Conservation (phyloP, 1,140 invertebrate genomes). For the Pseudobourletiella spinata region DNA sequence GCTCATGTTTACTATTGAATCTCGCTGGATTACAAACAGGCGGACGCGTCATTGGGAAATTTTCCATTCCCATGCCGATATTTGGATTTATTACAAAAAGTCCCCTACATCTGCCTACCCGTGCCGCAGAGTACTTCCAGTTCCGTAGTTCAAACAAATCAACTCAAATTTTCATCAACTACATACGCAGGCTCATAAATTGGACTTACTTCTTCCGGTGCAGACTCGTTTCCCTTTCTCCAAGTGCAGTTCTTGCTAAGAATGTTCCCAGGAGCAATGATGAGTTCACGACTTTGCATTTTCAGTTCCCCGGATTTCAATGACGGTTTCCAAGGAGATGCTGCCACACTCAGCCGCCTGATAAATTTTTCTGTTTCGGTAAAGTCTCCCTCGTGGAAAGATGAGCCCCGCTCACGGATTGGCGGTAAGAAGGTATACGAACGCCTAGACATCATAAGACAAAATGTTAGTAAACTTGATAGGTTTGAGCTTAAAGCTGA, state of each 20-base stretch:
- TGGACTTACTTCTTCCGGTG: conserved; percentile 22
- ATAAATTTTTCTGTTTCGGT: background rate
- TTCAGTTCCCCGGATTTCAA: background rate
- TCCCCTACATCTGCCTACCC: no score
- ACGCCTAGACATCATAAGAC: background rate
- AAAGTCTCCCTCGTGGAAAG: background rate
- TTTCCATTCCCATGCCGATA: background rate
- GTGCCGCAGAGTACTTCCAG: no score
- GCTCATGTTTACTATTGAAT: background rate
- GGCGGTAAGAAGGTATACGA: conserved; percentile 4
- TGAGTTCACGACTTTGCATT: conserved; percentile 14
- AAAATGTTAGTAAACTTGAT: no score
- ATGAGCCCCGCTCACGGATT: background rate
- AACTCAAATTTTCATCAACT: no score
- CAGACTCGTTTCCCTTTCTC: conserved; percentile 24
- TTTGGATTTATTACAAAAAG: background rate
- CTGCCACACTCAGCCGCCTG: background rate
- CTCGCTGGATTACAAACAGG: background rate
- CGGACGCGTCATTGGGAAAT: background rate
- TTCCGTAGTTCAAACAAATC: no score
- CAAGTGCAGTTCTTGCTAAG: conserved; percentile 21
- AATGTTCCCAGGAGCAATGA: conserved; percentile 28
- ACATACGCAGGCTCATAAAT: no score
- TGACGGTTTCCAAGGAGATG: background rate
- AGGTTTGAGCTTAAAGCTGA: no score